Evolutionary conservation across 1,140 invertebrate species (phyloP), one percentile per base, ranked within the genome.

Genomic region (Holcopasites calliopsidis): DNA sequence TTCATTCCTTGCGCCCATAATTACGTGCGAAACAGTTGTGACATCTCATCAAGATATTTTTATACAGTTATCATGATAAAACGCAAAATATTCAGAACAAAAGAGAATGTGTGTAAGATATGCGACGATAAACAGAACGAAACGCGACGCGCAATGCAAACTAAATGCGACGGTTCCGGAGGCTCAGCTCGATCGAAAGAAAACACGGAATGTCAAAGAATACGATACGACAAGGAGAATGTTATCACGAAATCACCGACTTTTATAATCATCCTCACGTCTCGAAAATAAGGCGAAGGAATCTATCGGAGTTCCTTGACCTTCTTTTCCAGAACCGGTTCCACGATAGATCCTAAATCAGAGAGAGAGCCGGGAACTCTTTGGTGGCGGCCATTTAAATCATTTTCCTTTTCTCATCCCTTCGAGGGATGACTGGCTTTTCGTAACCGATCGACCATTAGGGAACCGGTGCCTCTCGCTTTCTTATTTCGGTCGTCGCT

Each of bases 301-400:
- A 61, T 38, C 57, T 50, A 71, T 71, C 6, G 4, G 13, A 21
- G 69, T 71, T 71, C 55, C 40, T 44, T 71, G 55, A 71, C 33
- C 57, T n/a, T 16, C 42, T 58, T 11, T 8, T 38, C 10, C 16
- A 21, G 23, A 71, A 71, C 69, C 69, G 69, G 69, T 71, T 71
- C 10, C n/a, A n/a, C 21, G 1, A 3, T 23, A 10, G 6, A 61
- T 38, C 55, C 21, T 38, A 61, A 50, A 61, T 58, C 38, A 13
- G n/a, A n/a, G n/a, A n/a, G n/a, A n/a, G n/a, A n/a, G n/a, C n/a
- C n/a, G 68, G 55, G 31, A 38, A 61, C 55, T n/a, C 16, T 1
- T 28, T 31, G 8, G 55, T 8, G 18, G 13, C 8, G 42, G 28
- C 31, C 50, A 71, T 71, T 71, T 61, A 71, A 61, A 71, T 71